Percentiles rank a stretch among this genome's conserved stretches.
These are phyloP conservation scores for Meloidogyne floridensis DNA, from an alignment of 1,140 invertebrate species.

Conservation along the genomic window DNA sequence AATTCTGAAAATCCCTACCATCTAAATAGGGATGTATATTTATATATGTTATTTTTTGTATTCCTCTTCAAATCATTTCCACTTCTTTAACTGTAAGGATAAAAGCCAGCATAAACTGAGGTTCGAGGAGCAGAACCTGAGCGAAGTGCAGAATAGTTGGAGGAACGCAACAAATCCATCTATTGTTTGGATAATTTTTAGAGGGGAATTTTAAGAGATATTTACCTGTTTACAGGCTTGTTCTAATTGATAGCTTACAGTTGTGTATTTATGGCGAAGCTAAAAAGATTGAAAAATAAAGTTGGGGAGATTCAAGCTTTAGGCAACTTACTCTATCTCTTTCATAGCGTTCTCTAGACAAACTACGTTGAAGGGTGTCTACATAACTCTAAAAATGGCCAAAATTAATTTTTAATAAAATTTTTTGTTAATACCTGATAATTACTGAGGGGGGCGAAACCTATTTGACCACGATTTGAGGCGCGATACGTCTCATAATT, in stretches of 20 bases:
- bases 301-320: neutral
- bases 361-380: conserved; percentile 61
- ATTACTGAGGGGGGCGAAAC: conserved; percentile 56
- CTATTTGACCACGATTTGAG: conserved; percentile 51
- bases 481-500: conserved; percentile 59
- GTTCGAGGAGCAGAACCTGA: conserved; percentile 56
- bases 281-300: conserved; percentile 36
- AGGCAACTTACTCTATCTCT: conserved; percentile 59
- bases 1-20: neutral
- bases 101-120: conserved; percentile 62
- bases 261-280: conserved; percentile 58
- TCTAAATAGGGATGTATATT: neutral
- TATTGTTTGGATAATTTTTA: neutral
- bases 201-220: neutral
- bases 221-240: conserved; percentile 60
- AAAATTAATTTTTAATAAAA: neutral
- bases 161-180: conserved; percentile 62
- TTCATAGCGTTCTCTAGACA: conserved; percentile 61
- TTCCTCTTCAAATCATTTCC: neutral
- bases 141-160: conserved; percentile 52
- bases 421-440: conserved; percentile 47
- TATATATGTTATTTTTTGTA: neutral
- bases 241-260: conserved; percentile 57
- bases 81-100: conserved; percentile 60
- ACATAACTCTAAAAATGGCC: conserved; percentile 52